phyloP scores from a whole-genome alignment of 2,797 vertebrate species.

The Poeciliopsis paucimaculata region DNA sequence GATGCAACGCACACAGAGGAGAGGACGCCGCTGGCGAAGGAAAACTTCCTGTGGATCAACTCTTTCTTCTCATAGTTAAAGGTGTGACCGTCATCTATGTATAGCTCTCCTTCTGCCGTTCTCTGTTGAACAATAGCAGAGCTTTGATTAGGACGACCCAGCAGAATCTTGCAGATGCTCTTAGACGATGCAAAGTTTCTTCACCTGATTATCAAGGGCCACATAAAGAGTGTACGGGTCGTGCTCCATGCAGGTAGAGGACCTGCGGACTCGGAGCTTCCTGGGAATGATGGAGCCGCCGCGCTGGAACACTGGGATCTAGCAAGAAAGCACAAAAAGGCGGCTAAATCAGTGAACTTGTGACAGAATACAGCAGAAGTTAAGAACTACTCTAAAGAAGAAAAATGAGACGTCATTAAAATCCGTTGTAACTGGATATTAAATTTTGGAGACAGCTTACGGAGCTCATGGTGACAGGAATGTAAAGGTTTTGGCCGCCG shows the following conservation, averaged over 20 bases:
- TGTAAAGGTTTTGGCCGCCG: constrained; percentile 87
- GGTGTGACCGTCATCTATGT: constrained; percentile 89
- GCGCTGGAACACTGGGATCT: constrained; percentile 92
- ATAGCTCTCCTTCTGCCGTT: constrained; percentile 87
- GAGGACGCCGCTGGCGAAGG: constrained; percentile 80
- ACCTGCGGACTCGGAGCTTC: constrained; percentile 87
- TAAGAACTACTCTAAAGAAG: background rate
- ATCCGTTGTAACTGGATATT: background rate
- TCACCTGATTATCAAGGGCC: constrained; percentile 86
- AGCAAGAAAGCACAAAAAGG: constrained; percentile 5
- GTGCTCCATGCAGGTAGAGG: constrained; percentile 87
- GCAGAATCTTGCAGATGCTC: background rate
- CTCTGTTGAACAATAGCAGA: constrained; percentile 73
- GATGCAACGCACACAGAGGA: constrained; percentile 82
- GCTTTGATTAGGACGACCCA: background rate
- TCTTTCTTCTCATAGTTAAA: constrained; percentile 86
- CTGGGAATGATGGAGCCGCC: constrained; percentile 89
- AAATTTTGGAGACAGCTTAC: constrained; percentile 74
- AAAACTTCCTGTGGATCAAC: constrained; percentile 85
- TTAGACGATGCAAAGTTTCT: background rate
- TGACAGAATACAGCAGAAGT: background rate
- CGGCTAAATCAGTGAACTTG: background rate
- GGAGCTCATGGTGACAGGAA: constrained; percentile 87
- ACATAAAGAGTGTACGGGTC: constrained; percentile 91
- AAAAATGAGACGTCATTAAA: background rate